Conservation (phyloP, 2,113 vertebrate genomes). For the Gadus macrocephalus region DNA sequence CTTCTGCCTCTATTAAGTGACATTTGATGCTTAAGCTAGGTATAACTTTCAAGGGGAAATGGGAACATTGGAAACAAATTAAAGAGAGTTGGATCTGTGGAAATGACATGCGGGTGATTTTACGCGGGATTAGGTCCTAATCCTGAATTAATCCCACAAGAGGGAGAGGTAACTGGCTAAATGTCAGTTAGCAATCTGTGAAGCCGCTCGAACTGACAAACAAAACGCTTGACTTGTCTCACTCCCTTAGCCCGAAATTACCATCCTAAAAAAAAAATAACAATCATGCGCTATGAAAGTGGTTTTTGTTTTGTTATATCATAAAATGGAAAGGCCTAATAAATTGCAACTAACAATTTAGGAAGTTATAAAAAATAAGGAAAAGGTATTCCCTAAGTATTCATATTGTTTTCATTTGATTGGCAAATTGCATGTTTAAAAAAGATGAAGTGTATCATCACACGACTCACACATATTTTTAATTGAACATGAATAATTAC, state of each 20-base stretch:
- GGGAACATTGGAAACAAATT: conserved; percentile 58
- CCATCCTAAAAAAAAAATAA: neutral
- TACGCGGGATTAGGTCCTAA: conserved; percentile 59
- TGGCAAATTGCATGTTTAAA: conserved; percentile 28
- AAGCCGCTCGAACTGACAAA: conserved; percentile 61
- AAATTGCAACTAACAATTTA: conserved; percentile 6
- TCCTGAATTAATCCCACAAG: conserved; percentile 47
- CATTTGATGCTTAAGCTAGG: no score
- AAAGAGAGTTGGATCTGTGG: conserved; percentile 35
- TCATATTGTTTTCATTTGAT: neutral
- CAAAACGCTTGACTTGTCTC: conserved; percentile 30
- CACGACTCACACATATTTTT: conserved; percentile 1
- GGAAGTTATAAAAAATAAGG: conserved; percentile 17
- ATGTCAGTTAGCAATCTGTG: conserved; percentile 51
- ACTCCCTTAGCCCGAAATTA: conserved; percentile 31
- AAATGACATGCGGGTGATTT: conserved; percentile 58
- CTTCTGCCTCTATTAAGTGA: no score
- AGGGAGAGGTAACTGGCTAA: conserved; percentile 57
- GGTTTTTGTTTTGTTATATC: conserved; percentile 29
- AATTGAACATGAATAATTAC: conserved; percentile 26
- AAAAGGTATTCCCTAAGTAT: conserved; percentile 3
- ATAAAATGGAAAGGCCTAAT: conserved; percentile 24
- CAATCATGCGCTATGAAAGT: conserved; percentile 11
- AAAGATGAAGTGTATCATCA: conserved; percentile 12
- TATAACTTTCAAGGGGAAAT: neutral